Conservation (phyloP, 2,888 invertebrate genomes). For the Helleia helle region DNA sequence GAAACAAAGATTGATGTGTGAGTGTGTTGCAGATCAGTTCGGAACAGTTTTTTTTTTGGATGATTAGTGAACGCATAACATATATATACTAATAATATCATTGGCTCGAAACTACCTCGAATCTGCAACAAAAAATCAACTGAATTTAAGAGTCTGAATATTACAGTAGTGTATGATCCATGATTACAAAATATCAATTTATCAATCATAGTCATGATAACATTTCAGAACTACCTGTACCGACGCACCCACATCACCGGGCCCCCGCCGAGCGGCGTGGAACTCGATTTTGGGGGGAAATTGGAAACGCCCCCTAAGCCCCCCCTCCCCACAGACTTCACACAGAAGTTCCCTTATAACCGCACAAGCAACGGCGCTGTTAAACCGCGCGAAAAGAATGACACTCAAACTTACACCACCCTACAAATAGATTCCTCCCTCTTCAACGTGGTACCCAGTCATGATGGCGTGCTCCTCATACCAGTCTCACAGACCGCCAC, state of each 20-base stretch:
- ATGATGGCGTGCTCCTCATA: slow-evolving; percentile 34
- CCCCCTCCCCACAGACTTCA: slow-evolving; percentile 42
- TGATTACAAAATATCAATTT: no score
- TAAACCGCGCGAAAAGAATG: no score
- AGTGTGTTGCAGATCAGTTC: no score
- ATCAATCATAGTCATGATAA: no score
- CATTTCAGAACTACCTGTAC: slow-evolving; percentile 13
- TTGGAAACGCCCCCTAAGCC: slow-evolving; percentile 25
- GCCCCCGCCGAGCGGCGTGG: slow-evolving; percentile 31
- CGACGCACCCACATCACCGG: slow-evolving; percentile 22
- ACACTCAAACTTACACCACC: not conserved
- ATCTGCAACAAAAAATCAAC: no score
- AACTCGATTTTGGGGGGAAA: slow-evolving; percentile 26
- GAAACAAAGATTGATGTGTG: no score
- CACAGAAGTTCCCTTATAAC: slow-evolving; percentile 24
- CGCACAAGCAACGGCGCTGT: not conserved
- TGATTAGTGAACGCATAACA: no score
- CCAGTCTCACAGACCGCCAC: slow-evolving; percentile 26
- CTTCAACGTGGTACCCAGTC: slow-evolving; percentile 30
- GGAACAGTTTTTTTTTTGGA: no score
- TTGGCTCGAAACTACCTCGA: no score
- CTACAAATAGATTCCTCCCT: not conserved
- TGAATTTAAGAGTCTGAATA: not conserved
- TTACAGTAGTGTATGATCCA: no score
- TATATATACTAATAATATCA: no score